Base-by-base conservation (phyloP, 2,797 vertebrate species). In the Cryptoprocta ferox region DNA sequence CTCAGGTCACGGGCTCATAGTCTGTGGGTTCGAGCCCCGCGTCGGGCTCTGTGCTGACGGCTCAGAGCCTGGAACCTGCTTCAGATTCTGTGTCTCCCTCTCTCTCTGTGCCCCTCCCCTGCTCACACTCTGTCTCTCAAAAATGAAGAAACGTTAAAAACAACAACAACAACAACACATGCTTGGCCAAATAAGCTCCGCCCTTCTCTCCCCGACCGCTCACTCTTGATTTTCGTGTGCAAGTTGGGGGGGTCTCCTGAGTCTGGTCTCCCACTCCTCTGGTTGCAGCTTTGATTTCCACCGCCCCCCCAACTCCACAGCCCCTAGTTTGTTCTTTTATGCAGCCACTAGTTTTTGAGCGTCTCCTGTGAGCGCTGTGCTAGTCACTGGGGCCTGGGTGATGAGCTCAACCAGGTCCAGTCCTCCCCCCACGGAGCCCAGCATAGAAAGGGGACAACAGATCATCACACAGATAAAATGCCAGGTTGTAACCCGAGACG, bases 151-250 rank as follows among this genome's bases (percentile, higher is more conserved):
- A 48, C 48, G 48, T 48, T 45, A 45, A 42, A 42, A 42, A 42
- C 42, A 42, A n/a, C 42, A 45, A 45, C 12, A 48, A 59, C 65
- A 35, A 50, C 39, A 37, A 19, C 3, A 30, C 13, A 0, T 0
- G 1, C 19, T 16, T n/a, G 30, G 8, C 16, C 3, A 2, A 15
- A 19, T 5, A 16, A 7, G 10, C 39, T 12, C 63, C 71, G 2
- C 15, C 7, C 56, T 30, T 13, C 63, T 14, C 26, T 0, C 24
- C 53, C 42, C 8, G 15, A 16, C 32, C 42, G 11, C 16, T 5
- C 32, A 4, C 9, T 56, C 56, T 4, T 1, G 14, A 18, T 13
- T 12, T 1, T 4, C 11, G 0, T 5, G 18, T 4, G n/a, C 56
- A 5, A 12, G 63, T 4, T 4, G 11, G 63, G 19, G 19, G n/a